Evolutionary conservation across 2,797 vertebrate species (phyloP).

Genomic region (Ceyx erithaca): DNA sequence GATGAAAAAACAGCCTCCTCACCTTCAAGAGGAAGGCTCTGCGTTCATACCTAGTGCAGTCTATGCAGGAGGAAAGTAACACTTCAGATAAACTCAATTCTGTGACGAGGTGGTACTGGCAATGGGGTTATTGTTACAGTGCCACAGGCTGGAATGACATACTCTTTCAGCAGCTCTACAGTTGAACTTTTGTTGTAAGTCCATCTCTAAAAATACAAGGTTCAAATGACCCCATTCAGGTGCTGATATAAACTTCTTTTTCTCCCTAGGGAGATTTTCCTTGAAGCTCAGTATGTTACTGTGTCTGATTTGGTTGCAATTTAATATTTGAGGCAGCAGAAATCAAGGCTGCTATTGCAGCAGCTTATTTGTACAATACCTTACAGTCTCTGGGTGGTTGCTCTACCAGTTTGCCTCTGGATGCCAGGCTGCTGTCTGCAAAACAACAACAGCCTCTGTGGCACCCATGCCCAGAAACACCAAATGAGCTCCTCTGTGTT

Average conservation of each 20-base stretch:
- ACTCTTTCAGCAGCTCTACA: background rate
- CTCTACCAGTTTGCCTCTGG: background rate
- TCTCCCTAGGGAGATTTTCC: background rate
- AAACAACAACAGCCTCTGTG: background rate
- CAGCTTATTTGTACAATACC: background rate
- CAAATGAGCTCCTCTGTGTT: background rate
- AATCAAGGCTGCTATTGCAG: background rate
- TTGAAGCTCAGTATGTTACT: background rate
- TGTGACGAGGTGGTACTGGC: background rate
- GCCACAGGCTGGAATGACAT: background rate
- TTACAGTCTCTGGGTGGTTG: background rate
- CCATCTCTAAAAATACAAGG: background rate
- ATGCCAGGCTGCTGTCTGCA: background rate
- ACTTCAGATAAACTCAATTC: background rate
- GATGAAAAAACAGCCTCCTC: background rate
- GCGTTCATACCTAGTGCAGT: accelerated
- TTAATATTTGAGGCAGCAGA: background rate
- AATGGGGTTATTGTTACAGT: background rate
- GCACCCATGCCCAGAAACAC: background rate
- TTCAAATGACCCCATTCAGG: background rate
- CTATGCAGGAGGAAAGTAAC: background rate
- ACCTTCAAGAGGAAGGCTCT: background rate
- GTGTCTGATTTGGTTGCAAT: background rate
- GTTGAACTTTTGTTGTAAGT: background rate
- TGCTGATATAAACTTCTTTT: background rate